Percentiles rank a stretch among this genome's conserved stretches.
These are phyloP conservation scores for Lutjanus argentimaculatus DNA, from an alignment of 2,797 vertebrate genomes.

Conservation along the genomic window DNA sequence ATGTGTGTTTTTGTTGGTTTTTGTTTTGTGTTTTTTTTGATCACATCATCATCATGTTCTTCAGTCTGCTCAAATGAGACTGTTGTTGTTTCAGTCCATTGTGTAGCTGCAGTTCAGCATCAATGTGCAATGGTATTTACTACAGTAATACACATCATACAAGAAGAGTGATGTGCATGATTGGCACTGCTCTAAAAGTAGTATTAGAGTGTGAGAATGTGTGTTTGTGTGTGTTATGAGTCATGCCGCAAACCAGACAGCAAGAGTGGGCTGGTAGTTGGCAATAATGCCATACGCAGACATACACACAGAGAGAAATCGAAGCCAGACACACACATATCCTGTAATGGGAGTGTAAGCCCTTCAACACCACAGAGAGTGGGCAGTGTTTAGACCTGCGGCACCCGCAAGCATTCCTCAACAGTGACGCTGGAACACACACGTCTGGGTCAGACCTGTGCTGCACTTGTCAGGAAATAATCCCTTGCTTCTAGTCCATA, in stretches of 20 bases:
- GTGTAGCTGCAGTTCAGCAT: background rate
- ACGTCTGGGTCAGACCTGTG: conserved; percentile 15
- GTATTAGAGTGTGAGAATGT: conserved; percentile 31
- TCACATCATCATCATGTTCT: background rate
- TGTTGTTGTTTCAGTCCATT: conserved; percentile 2
- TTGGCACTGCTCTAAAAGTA: background rate
- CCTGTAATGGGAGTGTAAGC: conserved; percentile 64
- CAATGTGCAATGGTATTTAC: background rate
- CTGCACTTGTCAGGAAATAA: background rate
- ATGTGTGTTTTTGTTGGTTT: no score
- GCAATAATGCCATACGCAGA: conserved; percentile 53
- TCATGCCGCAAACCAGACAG: conserved; percentile 61
- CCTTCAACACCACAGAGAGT: conserved; percentile 58
- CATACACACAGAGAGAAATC: conserved; percentile 12
- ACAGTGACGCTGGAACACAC: conserved; percentile 21
- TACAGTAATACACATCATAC: background rate
- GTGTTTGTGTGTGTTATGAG: conserved; percentile 56
- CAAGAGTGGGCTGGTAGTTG: conserved; percentile 49
- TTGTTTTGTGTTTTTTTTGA: no score
- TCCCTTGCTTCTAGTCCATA: background rate
- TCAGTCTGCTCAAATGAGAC: background rate
- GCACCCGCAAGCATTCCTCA: conserved; percentile 38
- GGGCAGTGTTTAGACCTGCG: conserved; percentile 65
- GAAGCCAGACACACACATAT: conserved; percentile 10
- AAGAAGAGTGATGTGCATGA: background rate